Percentiles rank a stretch among this genome's conserved stretches.
phyloP scores from a whole-genome alignment of 2,113 vertebrate genomes.

The Empidonax traillii region DNA sequence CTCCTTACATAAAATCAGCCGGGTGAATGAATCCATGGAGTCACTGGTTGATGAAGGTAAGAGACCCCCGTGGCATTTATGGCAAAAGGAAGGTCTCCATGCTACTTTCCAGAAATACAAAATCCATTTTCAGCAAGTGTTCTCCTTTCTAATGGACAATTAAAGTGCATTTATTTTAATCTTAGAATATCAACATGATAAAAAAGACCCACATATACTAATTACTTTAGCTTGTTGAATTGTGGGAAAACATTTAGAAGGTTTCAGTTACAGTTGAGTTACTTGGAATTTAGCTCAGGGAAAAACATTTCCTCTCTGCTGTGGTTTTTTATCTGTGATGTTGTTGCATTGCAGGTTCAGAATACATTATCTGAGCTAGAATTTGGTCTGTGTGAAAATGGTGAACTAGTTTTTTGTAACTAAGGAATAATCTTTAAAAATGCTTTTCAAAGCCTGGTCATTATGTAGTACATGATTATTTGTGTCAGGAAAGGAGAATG shows the following conservation, averaged over 20 bases:
- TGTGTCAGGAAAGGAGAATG: neutral
- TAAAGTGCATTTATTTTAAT: neutral
- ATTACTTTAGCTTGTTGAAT: neutral
- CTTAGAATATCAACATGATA: neutral
- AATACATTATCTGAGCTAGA: neutral
- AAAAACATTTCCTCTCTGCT: neutral
- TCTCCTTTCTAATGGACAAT: neutral
- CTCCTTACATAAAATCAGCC: constrained; percentile 91
- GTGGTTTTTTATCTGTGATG: neutral
- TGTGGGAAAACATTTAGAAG: neutral
- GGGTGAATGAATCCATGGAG: constrained; percentile 92
- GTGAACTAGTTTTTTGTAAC: neutral
- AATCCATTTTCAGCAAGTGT: neutral
- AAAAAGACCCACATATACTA: neutral
- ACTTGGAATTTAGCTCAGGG: neutral
- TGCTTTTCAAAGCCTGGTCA: neutral
- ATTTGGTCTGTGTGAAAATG: neutral
- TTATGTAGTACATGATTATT: neutral
- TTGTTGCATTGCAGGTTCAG: neutral
- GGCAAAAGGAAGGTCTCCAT: neutral
- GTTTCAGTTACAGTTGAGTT: constrained; percentile 1
- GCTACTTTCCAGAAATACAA: neutral
- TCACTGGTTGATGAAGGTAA: constrained; percentile 95
- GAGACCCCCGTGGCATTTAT: neutral
- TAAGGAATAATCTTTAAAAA: neutral